A percentile compares a stretch with the other conserved stretches of the same genome.
These are phyloP conservation scores for Pelodiscus sinensis DNA, from an alignment of 2,113 vertebrate species.

Conservation along the genomic window DNA sequence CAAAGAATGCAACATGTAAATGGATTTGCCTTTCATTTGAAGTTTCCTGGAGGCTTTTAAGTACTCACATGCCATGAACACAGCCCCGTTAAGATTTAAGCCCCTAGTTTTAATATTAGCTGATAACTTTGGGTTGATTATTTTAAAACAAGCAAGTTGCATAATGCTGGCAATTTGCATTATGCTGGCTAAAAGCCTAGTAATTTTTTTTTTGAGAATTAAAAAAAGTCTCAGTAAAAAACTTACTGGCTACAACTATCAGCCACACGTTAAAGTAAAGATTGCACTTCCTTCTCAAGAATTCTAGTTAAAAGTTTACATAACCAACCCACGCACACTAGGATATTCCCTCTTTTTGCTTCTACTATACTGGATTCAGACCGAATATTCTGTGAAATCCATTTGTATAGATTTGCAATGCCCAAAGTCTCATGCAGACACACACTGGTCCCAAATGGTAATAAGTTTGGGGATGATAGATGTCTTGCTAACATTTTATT, in stretches of 20 bases:
- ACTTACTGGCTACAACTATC: background rate
- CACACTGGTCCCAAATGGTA: background rate
- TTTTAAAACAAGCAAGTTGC: background rate
- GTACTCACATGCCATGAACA: background rate
- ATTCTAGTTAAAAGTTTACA: background rate
- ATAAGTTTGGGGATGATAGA: background rate
- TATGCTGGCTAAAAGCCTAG: background rate
- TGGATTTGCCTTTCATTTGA: background rate
- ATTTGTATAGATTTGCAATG: background rate
- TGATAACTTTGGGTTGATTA: background rate
- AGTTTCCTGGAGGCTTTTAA: background rate
- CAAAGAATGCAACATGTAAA: background rate
- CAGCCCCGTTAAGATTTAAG: background rate
- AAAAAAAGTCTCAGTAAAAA: background rate
- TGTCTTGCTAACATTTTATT: background rate
- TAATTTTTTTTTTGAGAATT: background rate
- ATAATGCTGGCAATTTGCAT: background rate
- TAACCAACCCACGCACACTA: background rate
- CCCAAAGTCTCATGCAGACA: background rate
- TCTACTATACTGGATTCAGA: background rate
- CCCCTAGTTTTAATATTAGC: background rate
- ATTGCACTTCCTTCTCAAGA: background rate
- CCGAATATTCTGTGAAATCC: background rate
- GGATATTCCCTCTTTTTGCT: background rate
- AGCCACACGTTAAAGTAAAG: background rate